Percentiles rank a stretch among this genome's conserved stretches.
Conservation (phyloP, 2,888 invertebrate species). For the Drosophila bunnanda region DNA sequence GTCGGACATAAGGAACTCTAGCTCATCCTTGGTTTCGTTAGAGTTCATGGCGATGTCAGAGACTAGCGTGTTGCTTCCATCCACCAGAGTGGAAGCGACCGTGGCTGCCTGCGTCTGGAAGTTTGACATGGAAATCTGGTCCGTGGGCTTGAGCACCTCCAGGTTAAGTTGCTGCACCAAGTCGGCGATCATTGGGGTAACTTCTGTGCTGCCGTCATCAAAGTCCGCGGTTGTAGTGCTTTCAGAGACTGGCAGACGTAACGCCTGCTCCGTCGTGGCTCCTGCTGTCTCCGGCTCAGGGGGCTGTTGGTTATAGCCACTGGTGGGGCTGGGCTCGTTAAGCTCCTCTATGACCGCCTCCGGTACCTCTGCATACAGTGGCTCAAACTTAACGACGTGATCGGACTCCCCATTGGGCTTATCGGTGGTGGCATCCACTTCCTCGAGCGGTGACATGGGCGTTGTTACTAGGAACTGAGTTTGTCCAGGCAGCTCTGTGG, state of each 20-base stretch:
- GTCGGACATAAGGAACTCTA: conserved; percentile 83
- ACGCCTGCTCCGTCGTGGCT: conserved; percentile 38
- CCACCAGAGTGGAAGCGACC: conserved; percentile 83
- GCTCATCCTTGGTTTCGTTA: conserved; percentile 81
- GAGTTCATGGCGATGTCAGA: conserved; percentile 67
- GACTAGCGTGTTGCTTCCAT: conserved; percentile 70
- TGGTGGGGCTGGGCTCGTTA: conserved; percentile 40
- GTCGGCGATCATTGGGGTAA: conserved; percentile 72
- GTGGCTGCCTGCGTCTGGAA: conserved; percentile 84
- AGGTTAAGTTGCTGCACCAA: conserved; percentile 75
- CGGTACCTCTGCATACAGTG: conserved; percentile 72
- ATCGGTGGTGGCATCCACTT: conserved; percentile 32
- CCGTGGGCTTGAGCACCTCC: conserved; percentile 70
- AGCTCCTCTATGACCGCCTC: conserved; percentile 75
- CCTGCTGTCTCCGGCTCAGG: conserved; percentile 4
- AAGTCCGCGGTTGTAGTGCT: conserved; percentile 52
- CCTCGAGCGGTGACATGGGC: conserved; percentile 52
- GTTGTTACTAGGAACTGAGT: conserved; percentile 67
- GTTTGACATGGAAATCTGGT: conserved; percentile 82
- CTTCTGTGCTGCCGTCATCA: conserved; percentile 56
- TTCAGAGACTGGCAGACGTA: conserved; percentile 62
- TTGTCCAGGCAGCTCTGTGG: conserved; percentile 57
- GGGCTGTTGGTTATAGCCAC: conserved; percentile 9
- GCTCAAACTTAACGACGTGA: conserved; percentile 73
- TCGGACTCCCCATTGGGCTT: conserved; percentile 37